A percentile compares a stretch with the other conserved stretches of the same genome.
phyloP scores from a whole-genome alignment of 1,140 invertebrate genomes.

The Penaeus indicus region DNA sequence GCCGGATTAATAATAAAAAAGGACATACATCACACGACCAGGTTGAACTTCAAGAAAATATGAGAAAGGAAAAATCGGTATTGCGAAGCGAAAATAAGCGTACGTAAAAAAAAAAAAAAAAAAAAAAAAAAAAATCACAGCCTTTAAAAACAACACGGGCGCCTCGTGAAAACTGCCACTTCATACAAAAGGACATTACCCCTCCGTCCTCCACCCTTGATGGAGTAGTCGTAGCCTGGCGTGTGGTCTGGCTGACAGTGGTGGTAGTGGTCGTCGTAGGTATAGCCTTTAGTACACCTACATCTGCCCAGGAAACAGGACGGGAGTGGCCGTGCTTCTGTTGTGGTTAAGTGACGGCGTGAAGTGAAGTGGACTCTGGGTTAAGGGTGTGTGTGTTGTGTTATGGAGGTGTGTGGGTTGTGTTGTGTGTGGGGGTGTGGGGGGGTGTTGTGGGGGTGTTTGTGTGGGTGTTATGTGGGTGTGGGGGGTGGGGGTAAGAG shows the following conservation, averaged over 20 bases:
- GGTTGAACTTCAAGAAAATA: too few relatives aligned
- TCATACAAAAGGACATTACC: background rate
- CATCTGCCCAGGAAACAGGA: background rate
- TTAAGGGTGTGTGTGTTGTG: background rate
- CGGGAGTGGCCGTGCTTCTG: background rate
- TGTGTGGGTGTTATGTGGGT: too few relatives aligned
- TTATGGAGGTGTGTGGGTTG: too few relatives aligned
- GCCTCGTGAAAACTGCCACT: background rate
- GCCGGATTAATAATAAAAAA: too few relatives aligned
- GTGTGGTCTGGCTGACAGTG: background rate
- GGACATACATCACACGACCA: too few relatives aligned
- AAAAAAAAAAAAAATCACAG: too few relatives aligned
- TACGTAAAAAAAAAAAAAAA: too few relatives aligned
- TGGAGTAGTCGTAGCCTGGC: conserved; percentile 19
- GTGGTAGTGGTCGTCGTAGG: background rate
- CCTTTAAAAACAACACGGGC: background rate
- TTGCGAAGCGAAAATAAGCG: too few relatives aligned
- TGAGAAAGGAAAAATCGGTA: too few relatives aligned
- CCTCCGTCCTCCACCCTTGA: background rate
- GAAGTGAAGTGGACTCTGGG: background rate
- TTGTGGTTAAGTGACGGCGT: background rate
- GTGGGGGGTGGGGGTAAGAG: too few relatives aligned
- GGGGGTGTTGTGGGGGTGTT: too few relatives aligned
- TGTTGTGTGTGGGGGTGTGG: background rate
- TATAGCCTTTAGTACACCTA: background rate